Conservation (phyloP, 92 coral and sea anemone genomes). For the Epizoanthus rinbou region DNA sequence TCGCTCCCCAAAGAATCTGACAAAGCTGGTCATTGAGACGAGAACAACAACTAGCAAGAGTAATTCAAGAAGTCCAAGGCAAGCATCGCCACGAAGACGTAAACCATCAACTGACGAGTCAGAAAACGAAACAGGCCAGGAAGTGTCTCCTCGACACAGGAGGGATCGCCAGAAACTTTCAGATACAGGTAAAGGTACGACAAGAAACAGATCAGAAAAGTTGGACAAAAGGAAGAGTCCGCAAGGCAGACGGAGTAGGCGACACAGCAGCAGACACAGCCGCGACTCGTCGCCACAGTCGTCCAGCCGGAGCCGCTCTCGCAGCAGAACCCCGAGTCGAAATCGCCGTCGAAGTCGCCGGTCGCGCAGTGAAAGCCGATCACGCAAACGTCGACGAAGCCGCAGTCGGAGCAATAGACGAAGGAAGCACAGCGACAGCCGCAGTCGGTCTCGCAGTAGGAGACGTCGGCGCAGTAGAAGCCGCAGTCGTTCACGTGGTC, state of each 20-base stretch:
- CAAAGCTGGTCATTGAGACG: background rate
- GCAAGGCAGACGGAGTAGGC: background rate
- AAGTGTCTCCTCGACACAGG: background rate
- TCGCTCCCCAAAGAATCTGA: background rate
- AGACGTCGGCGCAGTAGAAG: conserved; percentile 11
- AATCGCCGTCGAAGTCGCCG: conserved; percentile 4
- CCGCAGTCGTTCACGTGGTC: conserved; percentile 4
- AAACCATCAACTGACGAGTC: conserved; percentile 11
- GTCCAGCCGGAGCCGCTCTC: conserved; percentile 26
- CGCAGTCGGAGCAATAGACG: conserved; percentile 7
- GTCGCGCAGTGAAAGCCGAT: conserved; percentile 17
- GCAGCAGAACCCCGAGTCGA: background rate
- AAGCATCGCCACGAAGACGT: background rate
- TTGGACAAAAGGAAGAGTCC: conserved; percentile 21
- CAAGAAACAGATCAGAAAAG: background rate
- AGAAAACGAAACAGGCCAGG: conserved; percentile 7
- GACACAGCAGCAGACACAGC: background rate
- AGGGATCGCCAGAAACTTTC: background rate
- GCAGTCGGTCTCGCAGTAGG: conserved; percentile 30
- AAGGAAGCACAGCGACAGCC: background rate
- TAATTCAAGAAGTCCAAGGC: conserved; percentile 9
- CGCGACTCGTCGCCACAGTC: background rate
- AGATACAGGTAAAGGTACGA: background rate
- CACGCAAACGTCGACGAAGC: conserved; percentile 15
- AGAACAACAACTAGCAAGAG: background rate